Percentiles rank a stretch among this genome's conserved stretches.
Conservation (phyloP, 2,888 invertebrate species). For the Gibbula magus region DNA sequence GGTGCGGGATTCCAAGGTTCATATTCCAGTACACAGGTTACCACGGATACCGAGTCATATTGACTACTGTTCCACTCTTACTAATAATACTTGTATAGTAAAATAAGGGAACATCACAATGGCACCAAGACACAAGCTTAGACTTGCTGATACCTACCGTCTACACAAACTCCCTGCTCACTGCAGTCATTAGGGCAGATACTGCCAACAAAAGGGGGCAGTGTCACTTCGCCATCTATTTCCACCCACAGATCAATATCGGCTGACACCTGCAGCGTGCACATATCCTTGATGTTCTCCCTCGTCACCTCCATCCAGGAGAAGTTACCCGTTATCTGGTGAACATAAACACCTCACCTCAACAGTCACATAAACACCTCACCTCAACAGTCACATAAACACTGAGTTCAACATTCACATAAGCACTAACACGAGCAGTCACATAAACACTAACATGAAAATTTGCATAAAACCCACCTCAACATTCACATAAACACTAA, state of each 20-base stretch:
- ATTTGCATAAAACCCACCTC: too few relatives aligned
- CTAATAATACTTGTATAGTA: too few relatives aligned
- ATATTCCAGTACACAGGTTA: too few relatives aligned
- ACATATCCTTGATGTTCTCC: constrained; percentile 39
- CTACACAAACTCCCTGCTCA: constrained; percentile 35
- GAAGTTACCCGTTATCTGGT: constrained; percentile 34
- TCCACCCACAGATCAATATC: constrained; percentile 37
- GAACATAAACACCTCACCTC: background rate
- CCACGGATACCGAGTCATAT: background rate
- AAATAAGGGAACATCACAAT: background rate
- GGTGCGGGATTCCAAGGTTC: too few relatives aligned
- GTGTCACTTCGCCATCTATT: constrained; percentile 6
- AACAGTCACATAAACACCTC: too few relatives aligned
- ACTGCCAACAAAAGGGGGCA: constrained; percentile 17
- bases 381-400: too few relatives aligned
- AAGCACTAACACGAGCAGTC: too few relatives aligned
- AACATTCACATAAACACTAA: too few relatives aligned
- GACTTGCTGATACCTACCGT: constrained; percentile 30
- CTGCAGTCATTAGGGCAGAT: constrained; percentile 46
- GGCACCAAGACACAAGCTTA: background rate
- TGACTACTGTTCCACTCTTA: background rate
- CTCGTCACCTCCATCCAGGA: constrained; percentile 27
- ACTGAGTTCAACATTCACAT: too few relatives aligned
- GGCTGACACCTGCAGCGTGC: constrained; percentile 33
- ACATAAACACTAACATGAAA: too few relatives aligned